These are phyloP conservation scores for Progne subis DNA, from an alignment of 2,113 vertebrate species.

Conservation along the genomic window DNA sequence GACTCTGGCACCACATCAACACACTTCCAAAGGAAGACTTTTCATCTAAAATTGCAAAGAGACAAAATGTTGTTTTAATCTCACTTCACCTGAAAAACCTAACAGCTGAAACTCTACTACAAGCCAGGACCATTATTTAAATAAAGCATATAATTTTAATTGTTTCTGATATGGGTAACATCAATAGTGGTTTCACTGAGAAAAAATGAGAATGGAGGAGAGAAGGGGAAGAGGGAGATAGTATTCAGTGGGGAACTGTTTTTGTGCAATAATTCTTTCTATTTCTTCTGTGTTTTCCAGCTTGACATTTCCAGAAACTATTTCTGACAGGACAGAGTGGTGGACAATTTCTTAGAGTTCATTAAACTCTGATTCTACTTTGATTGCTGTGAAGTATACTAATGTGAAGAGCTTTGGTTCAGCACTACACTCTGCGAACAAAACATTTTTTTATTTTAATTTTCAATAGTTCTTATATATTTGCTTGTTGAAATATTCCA, in stretches of 20 bases:
- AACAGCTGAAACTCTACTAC: neutral
- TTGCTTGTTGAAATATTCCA: neutral
- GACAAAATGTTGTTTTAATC: slow-evolving; percentile 17
- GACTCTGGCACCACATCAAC: too few species aligned
- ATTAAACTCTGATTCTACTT: neutral
- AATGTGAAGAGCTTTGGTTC: neutral
- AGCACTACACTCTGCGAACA: neutral
- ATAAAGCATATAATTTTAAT: neutral
- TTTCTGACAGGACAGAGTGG: neutral
- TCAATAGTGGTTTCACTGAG: neutral
- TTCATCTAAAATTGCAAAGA: slow-evolving; percentile 18
- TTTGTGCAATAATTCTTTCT: neutral
- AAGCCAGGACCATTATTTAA: neutral
- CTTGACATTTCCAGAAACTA: neutral
- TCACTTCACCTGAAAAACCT: neutral
- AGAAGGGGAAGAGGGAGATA: neutral
- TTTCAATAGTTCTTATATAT: neutral
- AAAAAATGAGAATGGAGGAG: neutral
- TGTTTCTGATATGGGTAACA: neutral
- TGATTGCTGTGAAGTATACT: neutral
- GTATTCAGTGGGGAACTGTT: neutral
- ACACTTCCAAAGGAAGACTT: neutral
- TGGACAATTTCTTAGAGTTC: neutral
- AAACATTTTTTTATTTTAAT: neutral
- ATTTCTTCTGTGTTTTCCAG: neutral